A percentile compares a stretch with the other conserved stretches of the same genome.
phyloP scores from a whole-genome alignment of 2,888 invertebrate genomes.

The Palloptera scutellata region DNA sequence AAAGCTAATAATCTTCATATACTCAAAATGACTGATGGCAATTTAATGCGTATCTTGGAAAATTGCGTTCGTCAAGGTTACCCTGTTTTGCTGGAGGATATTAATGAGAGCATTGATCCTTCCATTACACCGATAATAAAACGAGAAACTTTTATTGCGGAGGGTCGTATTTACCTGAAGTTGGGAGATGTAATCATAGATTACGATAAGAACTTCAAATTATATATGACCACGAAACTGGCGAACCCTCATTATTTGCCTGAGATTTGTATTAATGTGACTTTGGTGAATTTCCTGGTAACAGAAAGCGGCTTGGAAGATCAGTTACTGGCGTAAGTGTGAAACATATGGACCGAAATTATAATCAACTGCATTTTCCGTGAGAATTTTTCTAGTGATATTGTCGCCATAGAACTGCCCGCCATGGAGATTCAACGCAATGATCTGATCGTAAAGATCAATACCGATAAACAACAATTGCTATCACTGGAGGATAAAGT shows the following conservation, averaged over 20 bases:
- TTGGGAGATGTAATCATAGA: slow-evolving; percentile 90
- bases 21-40: slow-evolving; percentile 79
- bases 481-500: slow-evolving; percentile 91
- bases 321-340: slow-evolving; percentile 85
- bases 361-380: neutral
- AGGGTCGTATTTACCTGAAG: slow-evolving; percentile 81
- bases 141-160: slow-evolving; percentile 77
- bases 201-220: slow-evolving; percentile 83
- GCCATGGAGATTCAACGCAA: slow-evolving; percentile 84
- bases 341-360: neutral
- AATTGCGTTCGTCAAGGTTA: slow-evolving; percentile 80
- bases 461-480: slow-evolving; percentile 83
- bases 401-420: slow-evolving; percentile 89
- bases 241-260: slow-evolving; percentile 94
- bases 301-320: slow-evolving; percentile 90
- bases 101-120: slow-evolving; percentile 88
- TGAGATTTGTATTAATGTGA: slow-evolving; percentile 91
- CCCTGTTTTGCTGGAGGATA: slow-evolving; percentile 87
- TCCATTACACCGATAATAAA: slow-evolving; percentile 83
- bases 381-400: slow-evolving; percentile 59
- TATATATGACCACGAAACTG: slow-evolving; percentile 91
- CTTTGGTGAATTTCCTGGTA: slow-evolving; percentile 91
- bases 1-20: slow-evolving; percentile 76
- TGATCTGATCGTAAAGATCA: slow-evolving; percentile 84
- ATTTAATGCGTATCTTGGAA: slow-evolving; percentile 81